Conservation (phyloP, 2,888 invertebrate species). For the Epistrophe eligans region DNA sequence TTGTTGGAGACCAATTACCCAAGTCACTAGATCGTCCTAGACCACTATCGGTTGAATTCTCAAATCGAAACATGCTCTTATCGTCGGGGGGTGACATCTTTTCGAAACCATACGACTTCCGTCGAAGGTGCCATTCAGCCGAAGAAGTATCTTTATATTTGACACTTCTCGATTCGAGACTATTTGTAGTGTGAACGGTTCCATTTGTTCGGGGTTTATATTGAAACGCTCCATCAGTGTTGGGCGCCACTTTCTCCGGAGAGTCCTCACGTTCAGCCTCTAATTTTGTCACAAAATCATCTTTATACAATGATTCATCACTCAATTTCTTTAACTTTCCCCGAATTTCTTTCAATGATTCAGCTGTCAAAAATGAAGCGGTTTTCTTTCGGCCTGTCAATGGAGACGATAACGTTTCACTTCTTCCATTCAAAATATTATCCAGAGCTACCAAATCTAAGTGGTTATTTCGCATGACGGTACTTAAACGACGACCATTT, state of each 20-base stretch:
- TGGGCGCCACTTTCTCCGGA: constrained; percentile 51
- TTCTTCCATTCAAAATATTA: constrained; percentile 83
- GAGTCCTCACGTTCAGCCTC: constrained; percentile 74
- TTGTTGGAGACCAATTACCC: constrained; percentile 84
- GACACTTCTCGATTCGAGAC: constrained; percentile 81
- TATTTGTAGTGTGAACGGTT: constrained; percentile 79
- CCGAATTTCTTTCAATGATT: constrained; percentile 86
- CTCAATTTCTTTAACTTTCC: constrained; percentile 86
- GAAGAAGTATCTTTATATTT: constrained; percentile 81
- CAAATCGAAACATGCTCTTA: constrained; percentile 85
- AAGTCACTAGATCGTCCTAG: constrained; percentile 90
- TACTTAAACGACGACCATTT: constrained; percentile 85
- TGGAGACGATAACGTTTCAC: constrained; percentile 68
- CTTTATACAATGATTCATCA: constrained; percentile 84
- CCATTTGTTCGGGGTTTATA: constrained; percentile 64
- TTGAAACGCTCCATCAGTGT: constrained; percentile 40
- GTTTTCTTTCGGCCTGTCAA: constrained; percentile 78
- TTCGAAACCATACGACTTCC: constrained; percentile 92
- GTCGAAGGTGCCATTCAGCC: constrained; percentile 89
- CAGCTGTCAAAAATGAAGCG: constrained; percentile 85
- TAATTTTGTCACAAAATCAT: constrained; percentile 80
- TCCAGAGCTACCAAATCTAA: constrained; percentile 85
- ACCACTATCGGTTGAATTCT: constrained; percentile 92
- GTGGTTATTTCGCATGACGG: constrained; percentile 85
- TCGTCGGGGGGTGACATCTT: constrained; percentile 84